Conservation (phyloP, 2,113 vertebrate genomes). For the Oceanites oceanicus region DNA sequence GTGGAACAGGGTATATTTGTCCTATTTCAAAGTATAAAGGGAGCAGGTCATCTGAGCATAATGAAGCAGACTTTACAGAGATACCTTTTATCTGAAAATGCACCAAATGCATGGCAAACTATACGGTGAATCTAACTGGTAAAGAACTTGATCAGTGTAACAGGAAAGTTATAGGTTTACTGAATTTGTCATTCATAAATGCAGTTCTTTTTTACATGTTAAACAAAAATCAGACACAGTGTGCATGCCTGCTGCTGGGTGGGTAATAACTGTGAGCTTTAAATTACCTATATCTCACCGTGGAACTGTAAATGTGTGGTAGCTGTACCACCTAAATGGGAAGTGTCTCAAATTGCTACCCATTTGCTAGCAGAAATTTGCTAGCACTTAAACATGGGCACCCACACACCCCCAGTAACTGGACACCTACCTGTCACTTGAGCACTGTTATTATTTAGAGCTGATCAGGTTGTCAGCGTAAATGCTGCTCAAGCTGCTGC, state of each 20-base stretch:
- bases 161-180: neutral
- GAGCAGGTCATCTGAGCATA: neutral
- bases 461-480: neutral
- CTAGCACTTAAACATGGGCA: neutral
- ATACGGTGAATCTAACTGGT: neutral
- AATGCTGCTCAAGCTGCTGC: neutral
- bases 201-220: neutral
- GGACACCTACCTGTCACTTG: neutral
- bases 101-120: neutral
- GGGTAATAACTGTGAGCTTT: neutral
- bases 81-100: neutral
- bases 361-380: neutral
- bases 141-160: neutral
- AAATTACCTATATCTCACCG: neutral
- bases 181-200: neutral
- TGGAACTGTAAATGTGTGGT: conserved; percentile 7
- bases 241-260: neutral
- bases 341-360: neutral
- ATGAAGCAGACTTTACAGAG: neutral
- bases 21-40: neutral
- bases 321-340: neutral
- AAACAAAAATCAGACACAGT: neutral
- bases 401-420: neutral
- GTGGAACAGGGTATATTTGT: neutral
- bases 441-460: neutral